A percentile compares a stretch with the other conserved stretches of the same genome.
These are phyloP conservation scores for Perdix hodgsoniae DNA, from an alignment of 2,797 vertebrate species.

Conservation along the genomic window DNA sequence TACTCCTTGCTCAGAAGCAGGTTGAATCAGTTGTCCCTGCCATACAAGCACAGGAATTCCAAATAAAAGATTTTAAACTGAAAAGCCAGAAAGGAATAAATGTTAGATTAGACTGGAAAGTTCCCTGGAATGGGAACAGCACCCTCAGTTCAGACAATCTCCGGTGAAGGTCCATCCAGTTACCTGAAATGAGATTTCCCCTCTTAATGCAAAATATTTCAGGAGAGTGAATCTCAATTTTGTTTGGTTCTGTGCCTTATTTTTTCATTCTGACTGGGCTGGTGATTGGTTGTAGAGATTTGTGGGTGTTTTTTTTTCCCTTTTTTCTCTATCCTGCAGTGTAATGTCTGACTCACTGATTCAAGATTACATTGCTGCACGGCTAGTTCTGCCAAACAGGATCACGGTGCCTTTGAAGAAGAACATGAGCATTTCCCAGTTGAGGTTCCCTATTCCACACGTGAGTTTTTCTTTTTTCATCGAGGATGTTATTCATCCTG, in stretches of 20 bases:
- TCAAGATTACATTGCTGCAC: conserved; percentile 89
- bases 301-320: not conserved
- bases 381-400: conserved; percentile 94
- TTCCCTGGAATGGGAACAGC: not conserved
- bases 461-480: conserved; percentile 78
- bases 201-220: not conserved
- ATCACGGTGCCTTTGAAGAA: conserved; percentile 92
- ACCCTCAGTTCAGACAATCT: not conserved
- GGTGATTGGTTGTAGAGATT: not conserved
- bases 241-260: not conserved
- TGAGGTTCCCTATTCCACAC: conserved; percentile 92
- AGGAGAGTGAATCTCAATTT: not conserved
- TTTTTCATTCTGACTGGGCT: not conserved
- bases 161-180: not conserved
- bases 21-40: not conserved
- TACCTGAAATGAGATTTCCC: not conserved
- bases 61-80: not conserved
- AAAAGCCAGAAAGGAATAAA: not conserved
- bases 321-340: conserved; percentile 70
- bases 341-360: conserved; percentile 89
- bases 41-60: not conserved
- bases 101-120: not conserved
- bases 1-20: not conserved
- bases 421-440: conserved; percentile 88
- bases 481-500: not conserved